Evolutionary conservation across 2,113 vertebrate species (phyloP).

Genomic region (Mastomys coucha): DNA sequence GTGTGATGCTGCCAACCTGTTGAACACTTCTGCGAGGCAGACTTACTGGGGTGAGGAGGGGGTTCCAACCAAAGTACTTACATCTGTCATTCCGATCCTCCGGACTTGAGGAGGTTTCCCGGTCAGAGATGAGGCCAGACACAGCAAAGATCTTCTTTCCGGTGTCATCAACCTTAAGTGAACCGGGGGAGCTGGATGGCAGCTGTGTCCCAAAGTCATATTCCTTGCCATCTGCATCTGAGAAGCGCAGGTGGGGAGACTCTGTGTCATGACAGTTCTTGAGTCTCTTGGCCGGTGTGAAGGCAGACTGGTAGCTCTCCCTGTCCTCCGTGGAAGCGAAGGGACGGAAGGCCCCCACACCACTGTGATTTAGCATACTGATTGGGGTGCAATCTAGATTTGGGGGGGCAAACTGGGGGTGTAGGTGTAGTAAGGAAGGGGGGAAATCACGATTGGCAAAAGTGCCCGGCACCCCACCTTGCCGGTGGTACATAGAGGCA

Average conservation of each 20-base stretch:
- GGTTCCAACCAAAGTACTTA: constrained; percentile 90
- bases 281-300: constrained; percentile 98
- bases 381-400: constrained; percentile 99
- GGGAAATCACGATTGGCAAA: constrained; percentile 99
- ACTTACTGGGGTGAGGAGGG: constrained; percentile 55
- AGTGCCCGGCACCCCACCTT: constrained; percentile 95
- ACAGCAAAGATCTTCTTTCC: constrained; percentile 99
- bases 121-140: constrained; percentile 98
- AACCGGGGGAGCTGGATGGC: constrained; percentile 95
- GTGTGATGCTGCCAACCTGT: constrained; percentile 75
- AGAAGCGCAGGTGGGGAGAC: constrained; percentile 98
- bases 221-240: constrained; percentile 99
- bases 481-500: constrained; percentile 99
- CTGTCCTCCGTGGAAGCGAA: constrained; percentile 98
- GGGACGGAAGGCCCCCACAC: constrained; percentile 97
- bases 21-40: constrained; percentile 70
- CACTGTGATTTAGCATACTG: constrained; percentile 99
- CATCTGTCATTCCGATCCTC: constrained; percentile 99
- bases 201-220: constrained; percentile 97
- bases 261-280: constrained; percentile 99
- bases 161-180: constrained; percentile 97
- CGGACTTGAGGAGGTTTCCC: constrained; percentile 98
- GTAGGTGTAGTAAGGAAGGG: constrained; percentile 97
- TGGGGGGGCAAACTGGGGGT: constrained; percentile 98
- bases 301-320: constrained; percentile 98